Percentiles rank a stretch among this genome's conserved stretches.
phyloP scores from a whole-genome alignment of 1,140 invertebrate genomes.

The Microplitis mediator region DNA sequence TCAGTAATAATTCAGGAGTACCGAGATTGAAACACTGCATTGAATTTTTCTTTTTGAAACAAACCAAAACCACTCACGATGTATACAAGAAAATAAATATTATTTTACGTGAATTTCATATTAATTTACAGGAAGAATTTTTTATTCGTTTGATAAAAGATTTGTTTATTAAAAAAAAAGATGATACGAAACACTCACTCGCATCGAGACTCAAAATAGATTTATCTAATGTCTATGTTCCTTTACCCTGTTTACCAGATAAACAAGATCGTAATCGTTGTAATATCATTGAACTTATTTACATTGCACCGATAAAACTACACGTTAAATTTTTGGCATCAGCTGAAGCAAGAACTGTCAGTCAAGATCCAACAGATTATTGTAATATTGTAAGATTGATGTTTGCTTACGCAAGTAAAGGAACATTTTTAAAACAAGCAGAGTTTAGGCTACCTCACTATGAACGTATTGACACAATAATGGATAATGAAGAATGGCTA shows the following conservation, averaged over 20 bases:
- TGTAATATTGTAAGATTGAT: conserved; percentile 44
- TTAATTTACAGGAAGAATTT: conserved; percentile 79
- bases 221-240: conserved; percentile 44
- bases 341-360: conserved; percentile 40
- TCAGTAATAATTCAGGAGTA: conserved; percentile 55
- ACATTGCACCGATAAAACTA: conserved; percentile 73
- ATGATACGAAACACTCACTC: conserved; percentile 48
- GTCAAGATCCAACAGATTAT: conserved; percentile 40
- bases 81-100: conserved; percentile 76
- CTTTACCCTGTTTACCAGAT: conserved; percentile 22
- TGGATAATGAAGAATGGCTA: conserved; percentile 66
- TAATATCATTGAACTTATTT: conserved; percentile 70
- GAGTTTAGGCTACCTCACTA: conserved; percentile 76
- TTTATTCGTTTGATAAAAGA: conserved; percentile 54
- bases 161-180: conserved; percentile 40
- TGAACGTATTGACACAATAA: conserved; percentile 72
- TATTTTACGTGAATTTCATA: conserved; percentile 72
- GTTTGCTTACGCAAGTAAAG: conserved; percentile 50
- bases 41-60: conserved; percentile 71
- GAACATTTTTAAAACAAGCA: conserved; percentile 59
- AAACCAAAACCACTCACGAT: conserved; percentile 65
- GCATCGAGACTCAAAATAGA: conserved; percentile 48
- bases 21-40: conserved; percentile 70
- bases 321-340: conserved; percentile 69
- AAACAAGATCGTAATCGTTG: conserved; percentile 36